Evolutionary conservation across 2,113 vertebrate species (phyloP), one percentile per base, ranked within the genome.

Genomic region (Calonectris borealis): DNA sequence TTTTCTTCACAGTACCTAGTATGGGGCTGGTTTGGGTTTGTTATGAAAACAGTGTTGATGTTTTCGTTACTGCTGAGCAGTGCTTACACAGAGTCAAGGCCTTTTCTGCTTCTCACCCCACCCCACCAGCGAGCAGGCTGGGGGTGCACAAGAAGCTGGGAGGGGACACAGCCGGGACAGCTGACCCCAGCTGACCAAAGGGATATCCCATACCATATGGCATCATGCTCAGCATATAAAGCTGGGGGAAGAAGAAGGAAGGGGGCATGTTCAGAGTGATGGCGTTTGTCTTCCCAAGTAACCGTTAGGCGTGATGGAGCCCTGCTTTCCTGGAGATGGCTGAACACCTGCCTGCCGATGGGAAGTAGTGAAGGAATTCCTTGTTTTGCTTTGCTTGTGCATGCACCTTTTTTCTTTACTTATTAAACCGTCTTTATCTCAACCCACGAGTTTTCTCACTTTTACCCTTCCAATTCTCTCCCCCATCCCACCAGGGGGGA

Each of bases 301-400:
- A 49, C 21, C 1, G 0, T 24, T 55, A 40, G 0, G 0, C 0
- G 1, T 40, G 70, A 40, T 14, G 18, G n/a, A 70, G 5, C 40
- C 32, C 40, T 29, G 18, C n/a, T 70, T 25, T 55, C 70, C 71
- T 55, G 64, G 54, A 8, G 24, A 16, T 22, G 27, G n/a, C 27
- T 83, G 85, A 55, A 20, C 72, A 31, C 26, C 58, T 36, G 31
- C 44, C 54, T 61, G 65, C 19, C 11, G 1, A 5, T 4, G 7
- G 52, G 22, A 72, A 84, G 17, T 1, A 31, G 15, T 18, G 12
- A 80, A 48, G 27, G 2, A 48, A 64, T 54, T 62, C 31, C 36
- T 66, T 55, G 10, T 6, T 81, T 61, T 57, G 13, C 55, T 83
- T 36, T 55, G 24, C 24, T 69, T 60, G 42, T 0, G 6, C 2